Evolutionary conservation across 2,113 vertebrate species (phyloP).

Genomic region (Otocyon megalotis): DNA sequence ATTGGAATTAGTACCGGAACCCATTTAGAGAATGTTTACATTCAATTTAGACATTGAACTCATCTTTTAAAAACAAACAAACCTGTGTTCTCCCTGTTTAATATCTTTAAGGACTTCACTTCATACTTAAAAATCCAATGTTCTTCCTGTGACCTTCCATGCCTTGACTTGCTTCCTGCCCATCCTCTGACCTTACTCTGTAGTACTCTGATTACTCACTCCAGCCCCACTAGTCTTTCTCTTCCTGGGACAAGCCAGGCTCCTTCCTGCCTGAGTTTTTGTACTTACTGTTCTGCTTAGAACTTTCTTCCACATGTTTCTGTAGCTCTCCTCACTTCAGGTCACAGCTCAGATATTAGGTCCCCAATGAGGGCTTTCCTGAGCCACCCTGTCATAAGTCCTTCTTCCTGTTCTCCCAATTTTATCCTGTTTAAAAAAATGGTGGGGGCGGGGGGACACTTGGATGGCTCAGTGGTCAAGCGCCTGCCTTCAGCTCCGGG

Average conservation of each 20-base stretch:
- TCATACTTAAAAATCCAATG: neutral
- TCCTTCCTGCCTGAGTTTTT: neutral
- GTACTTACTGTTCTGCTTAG: neutral
- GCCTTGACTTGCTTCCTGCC: neutral
- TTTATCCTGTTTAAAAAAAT: neutral
- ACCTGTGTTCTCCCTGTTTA: neutral
- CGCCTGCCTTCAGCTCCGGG: no score
- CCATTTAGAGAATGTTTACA: no score
- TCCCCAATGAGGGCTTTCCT: neutral
- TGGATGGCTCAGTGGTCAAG: no score
- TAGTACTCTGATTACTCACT: neutral
- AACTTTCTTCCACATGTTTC: neutral
- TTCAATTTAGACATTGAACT: no score
- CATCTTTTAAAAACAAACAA: neutral
- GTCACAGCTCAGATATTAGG: neutral
- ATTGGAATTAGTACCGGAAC: no score
- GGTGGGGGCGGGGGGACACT: no score
- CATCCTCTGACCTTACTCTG: neutral
- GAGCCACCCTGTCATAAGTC: neutral
- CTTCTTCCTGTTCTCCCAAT: neutral
- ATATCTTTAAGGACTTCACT: neutral
- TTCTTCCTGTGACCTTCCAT: neutral
- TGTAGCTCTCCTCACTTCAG: neutral
- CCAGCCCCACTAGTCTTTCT: neutral
- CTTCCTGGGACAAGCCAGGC: neutral